Percentiles rank a stretch among this genome's conserved stretches.
phyloP scores from a whole-genome alignment of 2,888 invertebrate genomes.

The Ormyrus pomaceus region DNA sequence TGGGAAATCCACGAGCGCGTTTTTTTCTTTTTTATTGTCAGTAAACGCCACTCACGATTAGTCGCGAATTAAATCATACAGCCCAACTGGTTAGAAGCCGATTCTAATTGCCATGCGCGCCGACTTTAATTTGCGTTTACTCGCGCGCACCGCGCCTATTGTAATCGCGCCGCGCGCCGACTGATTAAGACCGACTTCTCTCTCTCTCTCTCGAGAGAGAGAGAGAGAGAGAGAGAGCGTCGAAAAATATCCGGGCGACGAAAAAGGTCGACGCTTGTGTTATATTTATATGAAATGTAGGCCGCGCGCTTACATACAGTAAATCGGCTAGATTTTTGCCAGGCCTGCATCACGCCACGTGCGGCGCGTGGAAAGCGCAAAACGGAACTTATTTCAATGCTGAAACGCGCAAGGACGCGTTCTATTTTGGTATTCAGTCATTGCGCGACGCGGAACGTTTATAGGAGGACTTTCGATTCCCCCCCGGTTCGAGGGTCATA shows the following conservation, averaged over 20 bases:
- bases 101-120: no score
- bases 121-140: no score
- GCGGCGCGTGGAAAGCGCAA: neutral
- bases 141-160: no score
- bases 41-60: no score
- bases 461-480: neutral
- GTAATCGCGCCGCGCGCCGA: no score
- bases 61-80: no score
- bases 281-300: no score
- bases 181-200: no score
- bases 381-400: neutral
- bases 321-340: neutral
- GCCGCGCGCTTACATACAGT: neutral
- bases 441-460: neutral
- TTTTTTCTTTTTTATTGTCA: no score
- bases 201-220: neutral
- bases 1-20: no score
- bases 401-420: neutral
- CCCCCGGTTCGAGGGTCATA: no score
- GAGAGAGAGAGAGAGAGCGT: conserved; percentile 4
- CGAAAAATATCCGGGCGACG: neutral
- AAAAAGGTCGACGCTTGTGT: neutral
- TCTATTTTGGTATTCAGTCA: neutral
- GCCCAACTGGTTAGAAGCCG: no score
- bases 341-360: neutral